Conservation (phyloP, 23 tunicate species). For the Pegea sp. region DNA sequence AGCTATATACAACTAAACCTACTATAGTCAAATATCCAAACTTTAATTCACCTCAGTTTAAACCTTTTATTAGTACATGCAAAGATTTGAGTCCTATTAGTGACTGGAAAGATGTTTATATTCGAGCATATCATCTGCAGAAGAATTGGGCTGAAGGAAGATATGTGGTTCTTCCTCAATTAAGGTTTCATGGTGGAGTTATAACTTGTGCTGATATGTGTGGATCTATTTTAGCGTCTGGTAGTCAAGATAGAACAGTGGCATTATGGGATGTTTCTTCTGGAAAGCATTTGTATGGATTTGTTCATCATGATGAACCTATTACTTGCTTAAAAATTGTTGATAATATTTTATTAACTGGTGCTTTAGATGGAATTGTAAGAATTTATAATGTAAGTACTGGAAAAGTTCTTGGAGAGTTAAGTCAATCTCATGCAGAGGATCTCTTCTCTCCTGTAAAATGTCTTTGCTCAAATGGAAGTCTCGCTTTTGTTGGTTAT, state of each 20-base stretch:
- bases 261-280: constrained; percentile 47
- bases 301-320: constrained; percentile 54
- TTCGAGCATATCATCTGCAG: constrained; percentile 63
- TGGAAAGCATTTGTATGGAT: constrained; percentile 13
- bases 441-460: constrained; percentile 25
- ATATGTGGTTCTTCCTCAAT: constrained; percentile 59
- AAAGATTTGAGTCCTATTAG: constrained; percentile 47
- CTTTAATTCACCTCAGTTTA: constrained; percentile 58
- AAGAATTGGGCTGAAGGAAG: constrained; percentile 72
- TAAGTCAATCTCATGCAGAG: constrained; percentile 15
- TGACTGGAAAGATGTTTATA: constrained; percentile 80
- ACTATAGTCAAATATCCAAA: constrained; percentile 35
- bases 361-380: constrained; percentile 64
- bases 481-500: constrained; percentile 35
- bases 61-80: constrained; percentile 35
- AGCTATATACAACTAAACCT: constrained; percentile 36
- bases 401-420: constrained; percentile 71
- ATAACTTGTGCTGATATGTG: constrained; percentile 53
- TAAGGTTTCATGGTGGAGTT: constrained; percentile 55
- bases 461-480: constrained; percentile 50
- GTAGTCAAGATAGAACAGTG: constrained; percentile 60
- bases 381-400: constrained; percentile 74
- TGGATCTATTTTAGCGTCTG: constrained; percentile 53
- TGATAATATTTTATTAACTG: constrained; percentile 53
- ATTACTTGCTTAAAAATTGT: constrained; percentile 39